Evolutionary conservation across 2,113 vertebrate species (phyloP).

Genomic region (Litocranius walleri): DNA sequence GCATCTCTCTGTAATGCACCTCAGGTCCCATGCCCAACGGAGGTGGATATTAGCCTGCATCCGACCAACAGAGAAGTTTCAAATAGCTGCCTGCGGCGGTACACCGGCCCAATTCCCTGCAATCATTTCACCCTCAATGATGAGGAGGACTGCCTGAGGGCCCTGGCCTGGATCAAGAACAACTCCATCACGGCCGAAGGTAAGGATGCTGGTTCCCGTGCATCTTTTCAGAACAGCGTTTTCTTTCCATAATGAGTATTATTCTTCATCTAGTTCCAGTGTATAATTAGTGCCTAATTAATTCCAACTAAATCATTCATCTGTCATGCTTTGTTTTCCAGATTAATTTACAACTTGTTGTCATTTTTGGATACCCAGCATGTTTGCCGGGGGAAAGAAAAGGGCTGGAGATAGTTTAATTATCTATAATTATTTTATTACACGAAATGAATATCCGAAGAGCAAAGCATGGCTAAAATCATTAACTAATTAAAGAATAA

Average conservation of each 20-base stretch:
- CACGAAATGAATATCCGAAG: constrained; percentile 90
- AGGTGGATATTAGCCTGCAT: constrained; percentile 70
- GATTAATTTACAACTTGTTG: constrained; percentile 95
- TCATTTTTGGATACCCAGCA: constrained; percentile 87
- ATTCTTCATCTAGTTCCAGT: constrained; percentile 88
- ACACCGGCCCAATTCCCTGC: constrained; percentile 78
- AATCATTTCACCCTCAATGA: constrained; percentile 91
- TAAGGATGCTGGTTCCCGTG: constrained; percentile 75
- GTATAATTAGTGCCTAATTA: constrained; percentile 93
- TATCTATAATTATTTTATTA: constrained; percentile 91
- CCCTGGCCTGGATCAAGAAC: constrained; percentile 76
- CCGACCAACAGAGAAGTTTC: constrained; percentile 71
- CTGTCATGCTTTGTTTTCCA: constrained; percentile 91
- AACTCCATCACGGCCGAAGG: constrained; percentile 80
- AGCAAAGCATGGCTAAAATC: constrained; percentile 91
- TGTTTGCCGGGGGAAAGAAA: constrained; percentile 80
- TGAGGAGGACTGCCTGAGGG: constrained; percentile 77
- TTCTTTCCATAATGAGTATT: constrained; percentile 84
- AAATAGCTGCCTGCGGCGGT: constrained; percentile 47
- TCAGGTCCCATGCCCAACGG: constrained; percentile 79
- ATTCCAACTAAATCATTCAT: constrained; percentile 95
- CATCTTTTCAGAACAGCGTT: constrained; percentile 61
- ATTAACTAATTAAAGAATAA: constrained; percentile 94
- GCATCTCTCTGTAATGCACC: neutral
- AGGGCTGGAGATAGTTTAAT: constrained; percentile 93